These are phyloP conservation scores for Podarcis cretensis DNA, from an alignment of 2,113 vertebrate species.

Conservation along the genomic window DNA sequence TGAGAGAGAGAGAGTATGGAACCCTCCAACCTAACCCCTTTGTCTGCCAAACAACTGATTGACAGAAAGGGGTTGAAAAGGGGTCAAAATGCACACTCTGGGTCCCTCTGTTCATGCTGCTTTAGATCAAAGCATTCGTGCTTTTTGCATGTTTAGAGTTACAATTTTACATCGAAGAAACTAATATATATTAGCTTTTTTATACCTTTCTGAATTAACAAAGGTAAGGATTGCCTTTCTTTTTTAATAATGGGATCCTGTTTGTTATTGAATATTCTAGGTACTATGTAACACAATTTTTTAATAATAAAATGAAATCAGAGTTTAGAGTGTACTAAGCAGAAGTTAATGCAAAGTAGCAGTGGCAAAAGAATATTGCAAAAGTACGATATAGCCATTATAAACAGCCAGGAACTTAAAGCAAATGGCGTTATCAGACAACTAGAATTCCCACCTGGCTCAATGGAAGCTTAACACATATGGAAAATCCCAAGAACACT, in stretches of 20 bases:
- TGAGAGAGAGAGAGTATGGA: background rate
- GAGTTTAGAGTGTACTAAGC: conserved; percentile 4
- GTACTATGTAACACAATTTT: background rate
- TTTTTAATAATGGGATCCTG: background rate
- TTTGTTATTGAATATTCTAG: conserved; percentile 4
- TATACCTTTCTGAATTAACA: background rate
- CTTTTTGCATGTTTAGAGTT: no score
- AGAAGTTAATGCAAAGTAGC: background rate
- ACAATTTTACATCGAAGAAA: background rate
- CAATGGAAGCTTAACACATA: background rate
- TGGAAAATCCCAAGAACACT: background rate
- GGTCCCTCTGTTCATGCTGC: background rate
- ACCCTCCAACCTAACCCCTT: background rate
- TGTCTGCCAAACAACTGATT: background rate
- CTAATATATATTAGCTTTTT: background rate
- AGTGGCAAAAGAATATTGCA: conserved; percentile 7
- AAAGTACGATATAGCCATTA: background rate
- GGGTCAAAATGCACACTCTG: background rate
- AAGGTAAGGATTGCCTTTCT: background rate
- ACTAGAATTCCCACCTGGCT: background rate
- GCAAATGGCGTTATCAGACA: conserved; percentile 15
- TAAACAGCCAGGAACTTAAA: background rate
- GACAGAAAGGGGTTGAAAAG: background rate
- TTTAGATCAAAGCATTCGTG: background rate
- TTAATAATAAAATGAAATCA: conserved; percentile 4